A percentile compares a stretch with the other conserved stretches of the same genome.
phyloP scores from a whole-genome alignment of 2,113 vertebrate species.

The Indicator maculatus region DNA sequence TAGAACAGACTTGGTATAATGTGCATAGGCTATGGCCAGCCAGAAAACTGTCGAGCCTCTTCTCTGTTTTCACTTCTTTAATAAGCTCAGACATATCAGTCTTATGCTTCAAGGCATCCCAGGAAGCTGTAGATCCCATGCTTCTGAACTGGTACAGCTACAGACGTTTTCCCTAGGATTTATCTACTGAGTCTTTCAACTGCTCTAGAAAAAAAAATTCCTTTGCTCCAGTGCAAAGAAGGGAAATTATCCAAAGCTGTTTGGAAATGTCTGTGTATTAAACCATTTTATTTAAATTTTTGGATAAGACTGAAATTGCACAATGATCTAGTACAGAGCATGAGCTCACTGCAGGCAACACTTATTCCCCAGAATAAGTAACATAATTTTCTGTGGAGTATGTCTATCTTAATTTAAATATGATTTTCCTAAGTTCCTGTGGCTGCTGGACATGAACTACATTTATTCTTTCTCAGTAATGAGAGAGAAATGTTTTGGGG shows the following conservation, averaged over 20 bases:
- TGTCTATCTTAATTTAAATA: neutral
- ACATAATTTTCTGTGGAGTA: neutral
- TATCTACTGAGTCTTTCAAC: neutral
- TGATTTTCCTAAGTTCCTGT: neutral
- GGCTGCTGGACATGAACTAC: neutral
- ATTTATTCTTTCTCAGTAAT: neutral
- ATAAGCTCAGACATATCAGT: constrained; percentile 53
- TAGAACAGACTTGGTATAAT: constrained; percentile 62
- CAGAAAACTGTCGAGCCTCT: constrained; percentile 51
- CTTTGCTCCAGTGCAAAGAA: constrained; percentile 11
- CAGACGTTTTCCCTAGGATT: constrained; percentile 44
- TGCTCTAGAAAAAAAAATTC: neutral
- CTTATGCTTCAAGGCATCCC: constrained; percentile 61
- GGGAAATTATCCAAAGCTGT: constrained; percentile 28
- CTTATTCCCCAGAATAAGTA: neutral
- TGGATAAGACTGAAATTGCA: constrained; percentile 5
- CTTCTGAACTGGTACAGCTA: constrained; percentile 33
- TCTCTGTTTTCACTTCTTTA: constrained; percentile 39
- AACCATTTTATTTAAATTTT: constrained; percentile 8
- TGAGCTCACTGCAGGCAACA: neutral
- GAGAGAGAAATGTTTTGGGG: neutral
- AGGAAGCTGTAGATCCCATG: constrained; percentile 21
- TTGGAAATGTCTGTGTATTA: constrained; percentile 2
- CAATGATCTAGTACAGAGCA: neutral
- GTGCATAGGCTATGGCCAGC: constrained; percentile 24